These are phyloP conservation scores for Agapornis roseicollis DNA, from an alignment of 2,113 vertebrate genomes.

Conservation along the genomic window DNA sequence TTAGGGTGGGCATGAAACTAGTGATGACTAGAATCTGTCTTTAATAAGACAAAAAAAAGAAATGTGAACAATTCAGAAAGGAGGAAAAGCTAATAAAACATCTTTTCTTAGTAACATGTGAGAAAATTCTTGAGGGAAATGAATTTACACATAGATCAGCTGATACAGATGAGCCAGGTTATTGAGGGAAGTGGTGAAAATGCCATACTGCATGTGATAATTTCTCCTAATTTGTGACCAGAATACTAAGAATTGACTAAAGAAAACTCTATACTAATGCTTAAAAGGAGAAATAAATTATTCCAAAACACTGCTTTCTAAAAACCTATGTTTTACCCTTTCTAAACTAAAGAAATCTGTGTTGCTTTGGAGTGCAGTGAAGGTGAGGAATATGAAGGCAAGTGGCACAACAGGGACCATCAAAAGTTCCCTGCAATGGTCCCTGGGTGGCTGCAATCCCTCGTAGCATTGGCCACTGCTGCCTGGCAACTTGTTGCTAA, in stretches of 20 bases:
- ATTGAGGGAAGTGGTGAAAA: not conserved
- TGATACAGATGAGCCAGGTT: not conserved
- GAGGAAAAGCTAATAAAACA: not conserved
- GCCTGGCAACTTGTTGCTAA: not conserved
- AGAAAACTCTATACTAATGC: not conserved
- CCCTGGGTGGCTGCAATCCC: not conserved
- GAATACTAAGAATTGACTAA: not conserved
- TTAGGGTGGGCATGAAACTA: not conserved
- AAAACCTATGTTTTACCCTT: not conserved
- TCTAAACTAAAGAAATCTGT: not conserved
- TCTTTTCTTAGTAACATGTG: not conserved
- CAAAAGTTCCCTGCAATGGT: not conserved
- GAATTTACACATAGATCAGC: not conserved
- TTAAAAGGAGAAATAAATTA: not conserved
- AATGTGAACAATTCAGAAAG: not conserved
- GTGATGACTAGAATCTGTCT: not conserved
- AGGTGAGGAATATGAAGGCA: not conserved
- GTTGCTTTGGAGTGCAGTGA: not conserved
- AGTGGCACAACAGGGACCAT: not conserved
- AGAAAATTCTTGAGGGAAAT: not conserved
- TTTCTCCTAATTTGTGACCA: not conserved
- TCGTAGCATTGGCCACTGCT: not conserved
- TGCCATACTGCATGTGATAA: not conserved
- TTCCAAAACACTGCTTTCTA: not conserved
- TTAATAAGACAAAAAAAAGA: conserved; percentile 19